These are phyloP conservation scores for Cheilosia pagana DNA, from an alignment of 2,888 invertebrate species.

Conservation along the genomic window DNA sequence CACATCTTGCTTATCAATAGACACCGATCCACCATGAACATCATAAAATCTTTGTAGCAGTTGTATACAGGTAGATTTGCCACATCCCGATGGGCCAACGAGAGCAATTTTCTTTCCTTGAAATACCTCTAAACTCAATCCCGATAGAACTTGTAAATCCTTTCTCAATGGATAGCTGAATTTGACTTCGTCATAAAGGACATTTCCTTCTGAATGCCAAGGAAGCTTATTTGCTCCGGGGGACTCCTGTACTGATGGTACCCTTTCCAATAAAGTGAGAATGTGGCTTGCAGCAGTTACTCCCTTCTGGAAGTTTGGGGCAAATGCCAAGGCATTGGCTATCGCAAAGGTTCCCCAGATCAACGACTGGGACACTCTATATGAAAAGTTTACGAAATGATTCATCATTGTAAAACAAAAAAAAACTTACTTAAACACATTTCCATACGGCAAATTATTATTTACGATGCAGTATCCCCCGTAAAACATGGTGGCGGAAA, in stretches of 20 bases:
- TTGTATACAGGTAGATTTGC: slow-evolving; percentile 94
- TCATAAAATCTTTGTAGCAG: slow-evolving; percentile 94
- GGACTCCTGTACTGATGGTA: slow-evolving; percentile 86
- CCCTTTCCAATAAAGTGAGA: slow-evolving; percentile 86
- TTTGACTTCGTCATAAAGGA: slow-evolving; percentile 88
- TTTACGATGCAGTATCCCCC: slow-evolving; percentile 88
- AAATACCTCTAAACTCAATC: slow-evolving; percentile 86
- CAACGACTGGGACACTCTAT: slow-evolving; percentile 89
- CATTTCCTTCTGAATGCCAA: slow-evolving; percentile 86
- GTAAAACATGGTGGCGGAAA: slow-evolving; percentile 89
- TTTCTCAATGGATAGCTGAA: slow-evolving; percentile 92
- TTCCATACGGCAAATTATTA: slow-evolving; percentile 85
- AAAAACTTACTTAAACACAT: slow-evolving; percentile 88
- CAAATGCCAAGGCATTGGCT: slow-evolving; percentile 87
- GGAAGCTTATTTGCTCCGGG: slow-evolving; percentile 25
- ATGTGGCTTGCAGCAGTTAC: slow-evolving; percentile 89
- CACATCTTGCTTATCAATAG: slow-evolving; percentile 85
- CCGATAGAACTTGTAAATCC: slow-evolving; percentile 88
- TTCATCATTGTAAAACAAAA: slow-evolving; percentile 87
- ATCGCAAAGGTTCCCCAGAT: slow-evolving; percentile 89
- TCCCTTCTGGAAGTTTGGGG: slow-evolving; percentile 92
- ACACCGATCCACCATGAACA: slow-evolving; percentile 87
- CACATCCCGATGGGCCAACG: slow-evolving; percentile 94
- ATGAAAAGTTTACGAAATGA: neutral
- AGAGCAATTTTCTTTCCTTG: slow-evolving; percentile 90